Conservation (phyloP, 2,113 vertebrate genomes). For the Chaetodon trifascialis region DNA sequence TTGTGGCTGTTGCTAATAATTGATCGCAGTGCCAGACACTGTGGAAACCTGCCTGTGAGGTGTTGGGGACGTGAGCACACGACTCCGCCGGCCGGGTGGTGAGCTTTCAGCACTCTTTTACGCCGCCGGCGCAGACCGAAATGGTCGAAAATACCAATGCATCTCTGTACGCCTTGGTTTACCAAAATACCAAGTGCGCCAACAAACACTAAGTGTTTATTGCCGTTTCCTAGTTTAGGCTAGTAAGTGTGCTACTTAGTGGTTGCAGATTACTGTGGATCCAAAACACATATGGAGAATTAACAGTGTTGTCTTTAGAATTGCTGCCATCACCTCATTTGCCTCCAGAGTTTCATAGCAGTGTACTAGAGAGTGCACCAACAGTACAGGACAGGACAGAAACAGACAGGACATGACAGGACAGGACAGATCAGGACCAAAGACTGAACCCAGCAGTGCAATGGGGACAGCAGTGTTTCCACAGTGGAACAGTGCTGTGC, state of each 20-base stretch:
- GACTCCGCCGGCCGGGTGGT: too few relatives aligned
- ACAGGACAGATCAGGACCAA: background rate
- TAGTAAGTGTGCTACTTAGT: background rate
- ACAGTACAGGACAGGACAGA: background rate
- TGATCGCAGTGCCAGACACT: too few relatives aligned
- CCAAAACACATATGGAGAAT: background rate
- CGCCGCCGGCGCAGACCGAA: too few relatives aligned
- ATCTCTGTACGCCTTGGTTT: too few relatives aligned
- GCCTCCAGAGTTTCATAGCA: background rate
- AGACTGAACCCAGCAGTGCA: background rate
- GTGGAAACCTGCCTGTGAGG: too few relatives aligned
- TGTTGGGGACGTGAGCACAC: too few relatives aligned
- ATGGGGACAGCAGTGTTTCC: slow-evolving; percentile 46
- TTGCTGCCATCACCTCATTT: background rate
- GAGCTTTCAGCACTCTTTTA: too few relatives aligned
- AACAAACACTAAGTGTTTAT: too few relatives aligned
- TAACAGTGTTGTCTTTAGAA: background rate
- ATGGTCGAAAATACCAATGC: too few relatives aligned
- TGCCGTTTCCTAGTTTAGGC: too few relatives aligned
- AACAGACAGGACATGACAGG: background rate
- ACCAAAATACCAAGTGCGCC: too few relatives aligned
- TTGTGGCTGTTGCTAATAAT: too few relatives aligned
- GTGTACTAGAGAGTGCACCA: background rate
- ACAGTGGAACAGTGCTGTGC: slow-evolving; percentile 59
- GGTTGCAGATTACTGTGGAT: background rate